Evolutionary conservation across 2,888 invertebrate species (phyloP).

Genomic region (Aromia moschata): DNA sequence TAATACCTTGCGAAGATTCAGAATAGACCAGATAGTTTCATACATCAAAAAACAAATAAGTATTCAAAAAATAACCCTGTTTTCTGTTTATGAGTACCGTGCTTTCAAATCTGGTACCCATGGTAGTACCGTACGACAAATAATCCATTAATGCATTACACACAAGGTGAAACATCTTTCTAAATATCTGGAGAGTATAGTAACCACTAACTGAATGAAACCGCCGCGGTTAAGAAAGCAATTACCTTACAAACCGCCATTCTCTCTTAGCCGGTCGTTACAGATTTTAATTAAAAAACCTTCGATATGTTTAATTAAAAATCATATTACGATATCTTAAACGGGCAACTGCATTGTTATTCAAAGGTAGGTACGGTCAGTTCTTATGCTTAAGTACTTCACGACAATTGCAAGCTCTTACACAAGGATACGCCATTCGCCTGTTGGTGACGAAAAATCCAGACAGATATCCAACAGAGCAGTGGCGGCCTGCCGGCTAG

Average conservation of each 20-base stretch:
- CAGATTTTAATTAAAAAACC: background rate
- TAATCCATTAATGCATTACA: no score
- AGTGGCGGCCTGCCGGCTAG: background rate
- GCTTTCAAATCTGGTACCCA: no score
- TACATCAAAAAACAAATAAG: no score
- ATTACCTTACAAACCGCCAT: background rate
- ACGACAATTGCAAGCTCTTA: background rate
- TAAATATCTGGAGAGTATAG: no score
- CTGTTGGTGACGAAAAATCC: background rate
- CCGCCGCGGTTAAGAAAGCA: background rate
- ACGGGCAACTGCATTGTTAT: slow-evolving; percentile 1
- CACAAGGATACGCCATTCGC: slow-evolving; percentile 7
- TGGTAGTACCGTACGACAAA: no score
- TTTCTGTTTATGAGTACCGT: no score
- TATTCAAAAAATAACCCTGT: no score
- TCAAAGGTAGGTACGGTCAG: background rate
- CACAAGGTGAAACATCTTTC: no score
- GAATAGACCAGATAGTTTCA: no score
- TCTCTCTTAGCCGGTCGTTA: background rate
- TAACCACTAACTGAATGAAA: background rate
- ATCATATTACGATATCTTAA: background rate
- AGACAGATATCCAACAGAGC: background rate
- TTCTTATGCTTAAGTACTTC: background rate
- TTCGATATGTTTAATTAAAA: background rate
- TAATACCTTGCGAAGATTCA: no score